These are phyloP conservation scores for Mylabris sibirica DNA, from an alignment of 2,888 invertebrate genomes.

Conservation along the genomic window DNA sequence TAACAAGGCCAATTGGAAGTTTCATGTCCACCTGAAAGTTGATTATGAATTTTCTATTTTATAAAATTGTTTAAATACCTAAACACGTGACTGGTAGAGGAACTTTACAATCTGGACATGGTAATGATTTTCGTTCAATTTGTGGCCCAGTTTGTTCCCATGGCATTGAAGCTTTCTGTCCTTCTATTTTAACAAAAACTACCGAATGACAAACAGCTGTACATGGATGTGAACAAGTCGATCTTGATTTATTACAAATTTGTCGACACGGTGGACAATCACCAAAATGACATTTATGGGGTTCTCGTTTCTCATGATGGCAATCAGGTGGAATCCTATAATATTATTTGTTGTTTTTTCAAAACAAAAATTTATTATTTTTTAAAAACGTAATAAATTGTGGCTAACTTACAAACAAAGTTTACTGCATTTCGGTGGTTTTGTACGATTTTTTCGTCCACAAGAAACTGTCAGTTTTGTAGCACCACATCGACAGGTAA, in stretches of 20 bases:
- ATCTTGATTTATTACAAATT: slow-evolving; percentile 69
- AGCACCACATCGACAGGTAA: slow-evolving; percentile 82
- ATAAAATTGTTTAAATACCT: slow-evolving; percentile 45
- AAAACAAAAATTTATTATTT: slow-evolving; percentile 38
- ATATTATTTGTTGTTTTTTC: slow-evolving; percentile 39
- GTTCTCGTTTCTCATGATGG: slow-evolving; percentile 77
- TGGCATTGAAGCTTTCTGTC: slow-evolving; percentile 69
- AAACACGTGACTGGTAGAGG: slow-evolving; percentile 76
- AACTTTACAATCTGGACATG: slow-evolving; percentile 77
- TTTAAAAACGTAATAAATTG: background rate
- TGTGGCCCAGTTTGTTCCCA: slow-evolving; percentile 66
- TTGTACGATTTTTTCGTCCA: slow-evolving; percentile 78
- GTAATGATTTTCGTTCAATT: slow-evolving; percentile 64
- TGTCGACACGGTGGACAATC: slow-evolving; percentile 85
- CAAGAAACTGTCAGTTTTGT: slow-evolving; percentile 85
- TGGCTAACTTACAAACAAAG: slow-evolving; percentile 69
- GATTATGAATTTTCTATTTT: background rate
- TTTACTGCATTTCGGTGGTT: slow-evolving; percentile 80
- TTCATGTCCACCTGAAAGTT: slow-evolving; percentile 73
- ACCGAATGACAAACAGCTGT: slow-evolving; percentile 78
- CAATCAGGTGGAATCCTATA: slow-evolving; percentile 78
- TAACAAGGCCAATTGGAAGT: slow-evolving; percentile 73
- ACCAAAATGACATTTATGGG: slow-evolving; percentile 83
- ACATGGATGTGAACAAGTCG: slow-evolving; percentile 75
- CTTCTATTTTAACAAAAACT: slow-evolving; percentile 69